Conservation (phyloP, 2,888 invertebrate species). For the Odontothrips loti region DNA sequence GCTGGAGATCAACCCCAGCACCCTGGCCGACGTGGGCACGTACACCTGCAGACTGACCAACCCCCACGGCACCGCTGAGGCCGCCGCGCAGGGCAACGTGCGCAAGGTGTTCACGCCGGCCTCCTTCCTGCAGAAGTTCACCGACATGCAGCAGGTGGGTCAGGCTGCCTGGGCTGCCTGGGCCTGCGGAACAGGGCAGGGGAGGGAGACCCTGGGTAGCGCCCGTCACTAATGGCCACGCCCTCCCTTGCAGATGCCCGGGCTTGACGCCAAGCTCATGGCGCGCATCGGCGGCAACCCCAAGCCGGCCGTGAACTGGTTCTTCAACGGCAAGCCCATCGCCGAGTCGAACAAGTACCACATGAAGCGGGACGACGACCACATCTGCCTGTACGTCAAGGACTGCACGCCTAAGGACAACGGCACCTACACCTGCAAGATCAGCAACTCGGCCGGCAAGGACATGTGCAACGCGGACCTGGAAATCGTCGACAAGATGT, state of each 20-base stretch:
- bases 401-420: conserved; percentile 64
- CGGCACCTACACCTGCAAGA: conserved; percentile 72
- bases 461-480: conserved; percentile 69
- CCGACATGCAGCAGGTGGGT: conserved; percentile 60
- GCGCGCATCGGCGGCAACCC: conserved; percentile 78
- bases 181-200: no score
- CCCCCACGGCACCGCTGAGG: conserved; percentile 69
- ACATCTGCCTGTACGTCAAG: conserved; percentile 68
- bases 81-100: conserved; percentile 66
- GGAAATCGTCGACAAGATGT: conserved; percentile 79
- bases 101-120: conserved; percentile 78
- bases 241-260: conserved; percentile 57
- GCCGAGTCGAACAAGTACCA: conserved; percentile 63
- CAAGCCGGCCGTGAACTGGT: conserved; percentile 81
- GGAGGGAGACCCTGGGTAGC: no score
- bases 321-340: conserved; percentile 72
- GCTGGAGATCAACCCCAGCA: conserved; percentile 65
- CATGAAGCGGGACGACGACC: conserved; percentile 73
- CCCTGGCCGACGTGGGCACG: conserved; percentile 67
- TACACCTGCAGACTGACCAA: conserved; percentile 74
- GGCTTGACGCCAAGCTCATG: conserved; percentile 75
- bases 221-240: neutral
- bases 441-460: conserved; percentile 74
- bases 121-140: conserved; percentile 69
- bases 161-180: no score